Evolutionary conservation across 2,888 invertebrate species (phyloP), one percentile per base, ranked within the genome.

Genomic region (Lepidocyrtinus sp.): DNA sequence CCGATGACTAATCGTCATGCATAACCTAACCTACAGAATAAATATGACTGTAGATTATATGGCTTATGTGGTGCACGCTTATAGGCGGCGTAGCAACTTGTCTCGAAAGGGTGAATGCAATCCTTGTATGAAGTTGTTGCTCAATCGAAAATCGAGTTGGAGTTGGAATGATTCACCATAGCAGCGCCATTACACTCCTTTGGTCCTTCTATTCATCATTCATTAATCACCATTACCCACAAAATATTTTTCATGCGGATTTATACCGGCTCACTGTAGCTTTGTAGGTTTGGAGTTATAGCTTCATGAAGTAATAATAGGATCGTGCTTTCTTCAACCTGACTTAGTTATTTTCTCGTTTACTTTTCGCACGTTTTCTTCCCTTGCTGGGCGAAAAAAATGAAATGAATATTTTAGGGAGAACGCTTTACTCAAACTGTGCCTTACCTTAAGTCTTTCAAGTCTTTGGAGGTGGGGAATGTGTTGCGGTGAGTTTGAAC

Each of bases 331-430:
- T 36, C 5, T 36, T 36, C 36, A 36, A 36, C 46, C 63, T 72
- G 63, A 72, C 63, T 72, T 62, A 62, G 45, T 72, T 72, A 72
- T 63, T 72, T 72, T 62, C 72, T 72, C 72, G 72, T 72, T 72
- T 72, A 36, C 36, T 7, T 36, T 36, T 36, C 36, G 36, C 36
- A 36, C 36, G 36, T 36, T 36, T 12, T 72, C 72, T 72, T 45
- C 72, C 46, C 72, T 63, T 72, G 62, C 62, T 72, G 36, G 25
- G 46, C 62, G 61, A 36, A 36, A 36, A 36, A 36, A 36, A 36
- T 5, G 5, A 36, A 36, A 36, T 36, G 36, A 36, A 36, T 36
- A 7, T 36, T 36, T 36, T 5, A 36, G 12, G 12, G 12, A 12
- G 36, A 36, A 36, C n/a, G n/a, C n/a, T n/a, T n/a, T n/a, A n/a